Percentiles rank a stretch among this genome's conserved stretches.
These are phyloP conservation scores for Ochotona princeps DNA, from an alignment of 2,113 vertebrate genomes.

Conservation along the genomic window DNA sequence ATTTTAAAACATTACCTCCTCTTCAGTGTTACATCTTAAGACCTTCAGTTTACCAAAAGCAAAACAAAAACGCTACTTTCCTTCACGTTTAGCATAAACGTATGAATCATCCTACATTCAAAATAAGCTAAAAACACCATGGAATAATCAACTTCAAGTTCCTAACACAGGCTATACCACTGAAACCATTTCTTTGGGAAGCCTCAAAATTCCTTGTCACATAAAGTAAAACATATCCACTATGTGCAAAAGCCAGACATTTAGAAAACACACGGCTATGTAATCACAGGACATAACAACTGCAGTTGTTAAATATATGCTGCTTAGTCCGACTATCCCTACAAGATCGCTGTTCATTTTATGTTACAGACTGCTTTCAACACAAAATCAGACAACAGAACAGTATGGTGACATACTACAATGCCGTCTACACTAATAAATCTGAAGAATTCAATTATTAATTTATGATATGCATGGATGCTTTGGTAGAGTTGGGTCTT, in stretches of 20 bases:
- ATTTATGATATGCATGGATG: background rate
- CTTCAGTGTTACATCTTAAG: background rate
- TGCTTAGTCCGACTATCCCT: conserved; percentile 30
- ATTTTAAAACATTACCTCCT: conserved; percentile 26
- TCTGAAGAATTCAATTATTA: background rate
- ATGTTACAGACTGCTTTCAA: background rate
- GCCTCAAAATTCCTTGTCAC: background rate
- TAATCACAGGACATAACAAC: background rate
- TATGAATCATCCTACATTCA: background rate
- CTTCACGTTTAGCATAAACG: conserved; percentile 8
- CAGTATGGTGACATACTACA: background rate
- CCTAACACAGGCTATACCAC: background rate
- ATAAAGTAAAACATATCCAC: background rate
- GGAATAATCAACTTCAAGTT: background rate
- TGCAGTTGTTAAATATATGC: background rate
- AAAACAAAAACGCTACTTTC: background rate
- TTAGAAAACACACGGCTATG: background rate
- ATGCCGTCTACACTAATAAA: conserved; percentile 9
- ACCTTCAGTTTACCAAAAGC: conserved; percentile 24
- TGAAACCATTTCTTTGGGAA: conserved; percentile 4
- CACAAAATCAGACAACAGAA: background rate
- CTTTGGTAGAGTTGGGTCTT: conserved; percentile 7
- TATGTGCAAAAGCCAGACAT: conserved; percentile 47
- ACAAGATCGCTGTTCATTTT: background rate
- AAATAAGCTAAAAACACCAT: background rate